Conservation (phyloP, 1,140 invertebrate genomes). For the Macrotrachela quadricornifera region DNA sequence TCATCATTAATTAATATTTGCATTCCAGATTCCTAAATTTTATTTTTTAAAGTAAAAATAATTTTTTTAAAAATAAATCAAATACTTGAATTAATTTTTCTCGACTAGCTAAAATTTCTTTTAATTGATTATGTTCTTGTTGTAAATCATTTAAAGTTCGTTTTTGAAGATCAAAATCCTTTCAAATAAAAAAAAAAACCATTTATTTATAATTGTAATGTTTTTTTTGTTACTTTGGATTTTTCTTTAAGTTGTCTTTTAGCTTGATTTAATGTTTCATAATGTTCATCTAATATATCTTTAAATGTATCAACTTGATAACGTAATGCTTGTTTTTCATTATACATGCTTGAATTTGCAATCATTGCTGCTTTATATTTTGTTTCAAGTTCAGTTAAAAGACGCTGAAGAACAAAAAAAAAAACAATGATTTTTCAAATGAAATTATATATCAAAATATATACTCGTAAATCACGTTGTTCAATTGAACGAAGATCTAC, state of each 20-base stretch:
- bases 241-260: slow-evolving; percentile 7
- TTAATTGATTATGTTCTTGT: slow-evolving; percentile 2
- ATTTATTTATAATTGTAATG: neutral
- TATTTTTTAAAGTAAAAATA: neutral
- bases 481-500: too few relatives aligned
- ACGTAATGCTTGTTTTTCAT: slow-evolving; percentile 7
- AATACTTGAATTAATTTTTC: slow-evolving; percentile 3
- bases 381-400: too few relatives aligned
- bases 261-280: slow-evolving; percentile 2
- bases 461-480: too few relatives aligned
- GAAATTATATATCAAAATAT: too few relatives aligned
- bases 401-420: too few relatives aligned
- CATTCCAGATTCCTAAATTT: neutral
- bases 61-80: neutral
- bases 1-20: neutral
- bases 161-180: slow-evolving; percentile 8
- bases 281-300: slow-evolving; percentile 6
- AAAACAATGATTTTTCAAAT: too few relatives aligned
- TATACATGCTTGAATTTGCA: neutral
- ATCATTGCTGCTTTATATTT: too few relatives aligned
- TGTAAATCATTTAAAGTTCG: slow-evolving; percentile 1
- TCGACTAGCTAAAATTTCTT: slow-evolving; percentile 5
- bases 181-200: neutral
- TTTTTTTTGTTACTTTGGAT: neutral
- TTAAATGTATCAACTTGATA: slow-evolving; percentile 7